These are phyloP conservation scores for Glomeris maerens DNA, from an alignment of 1,140 invertebrate species.

Conservation along the genomic window DNA sequence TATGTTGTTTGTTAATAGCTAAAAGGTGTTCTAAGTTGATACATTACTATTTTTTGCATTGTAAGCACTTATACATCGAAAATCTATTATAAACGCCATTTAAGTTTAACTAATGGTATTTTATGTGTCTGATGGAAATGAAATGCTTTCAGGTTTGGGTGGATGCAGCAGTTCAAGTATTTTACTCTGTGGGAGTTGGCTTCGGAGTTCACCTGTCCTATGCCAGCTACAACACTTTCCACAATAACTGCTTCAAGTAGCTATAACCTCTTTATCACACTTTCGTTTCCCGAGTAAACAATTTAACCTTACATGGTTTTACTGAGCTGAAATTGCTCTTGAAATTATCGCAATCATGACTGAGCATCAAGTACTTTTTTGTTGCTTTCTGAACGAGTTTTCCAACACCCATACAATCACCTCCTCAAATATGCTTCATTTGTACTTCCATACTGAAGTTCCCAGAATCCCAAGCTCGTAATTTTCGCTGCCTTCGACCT, in stretches of 20 bases:
- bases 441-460: no score
- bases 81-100: conserved; percentile 6
- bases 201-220: conserved; percentile 81
- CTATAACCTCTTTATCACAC: conserved; percentile 16
- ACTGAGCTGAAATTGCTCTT: not conserved
- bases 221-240: conserved; percentile 76
- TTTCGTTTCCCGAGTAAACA: conserved; percentile 1
- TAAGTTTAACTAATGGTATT: not conserved
- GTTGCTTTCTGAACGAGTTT: no score
- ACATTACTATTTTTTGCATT: no score
- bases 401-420: conserved; percentile 1
- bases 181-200: conserved; percentile 79
- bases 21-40: no score
- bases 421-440: no score
- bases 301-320: not conserved
- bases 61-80: conserved; percentile 12
- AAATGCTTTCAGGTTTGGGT: conserved; percentile 61
- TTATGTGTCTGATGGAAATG: not conserved
- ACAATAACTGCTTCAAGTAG: conserved; percentile 68
- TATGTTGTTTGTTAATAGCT: no score
- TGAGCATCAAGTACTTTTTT: conserved; percentile 17
- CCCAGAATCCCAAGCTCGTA: no score
- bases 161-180: conserved; percentile 79
- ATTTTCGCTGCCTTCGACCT: no score
- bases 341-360: not conserved